phyloP scores from a whole-genome alignment of 1,140 invertebrate genomes.

The Scylla paramamosain region DNA sequence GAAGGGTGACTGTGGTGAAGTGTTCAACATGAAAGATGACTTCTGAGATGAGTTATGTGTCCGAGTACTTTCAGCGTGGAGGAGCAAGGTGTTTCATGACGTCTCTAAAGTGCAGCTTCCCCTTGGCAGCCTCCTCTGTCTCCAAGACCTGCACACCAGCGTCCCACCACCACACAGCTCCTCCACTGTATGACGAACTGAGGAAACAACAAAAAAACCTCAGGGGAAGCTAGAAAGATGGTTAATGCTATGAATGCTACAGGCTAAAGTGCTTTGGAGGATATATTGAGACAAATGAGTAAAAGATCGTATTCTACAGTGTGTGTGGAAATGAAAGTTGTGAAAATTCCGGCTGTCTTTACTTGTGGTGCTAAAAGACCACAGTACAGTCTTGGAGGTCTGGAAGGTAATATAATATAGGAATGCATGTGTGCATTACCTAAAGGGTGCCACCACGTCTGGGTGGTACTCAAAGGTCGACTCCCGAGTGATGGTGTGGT shows the following conservation, averaged over 20 bases:
- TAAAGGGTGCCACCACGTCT: conserved; percentile 80
- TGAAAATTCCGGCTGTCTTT: too few relatives aligned
- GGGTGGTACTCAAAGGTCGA: conserved; percentile 80
- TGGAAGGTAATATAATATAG: too few relatives aligned
- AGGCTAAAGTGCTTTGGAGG: too few relatives aligned
- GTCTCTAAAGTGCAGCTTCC: conserved; percentile 33
- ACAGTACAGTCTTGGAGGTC: too few relatives aligned
- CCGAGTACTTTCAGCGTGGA: neutral
- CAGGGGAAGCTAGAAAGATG: neutral
- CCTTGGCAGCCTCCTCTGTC: conserved; percentile 21
- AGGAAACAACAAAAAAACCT: neutral
- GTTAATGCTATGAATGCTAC: too few relatives aligned
- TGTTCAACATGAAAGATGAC: neutral
- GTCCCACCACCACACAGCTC: conserved; percentile 64
- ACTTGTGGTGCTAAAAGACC: too few relatives aligned
- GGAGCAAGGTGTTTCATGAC: conserved; percentile 33
- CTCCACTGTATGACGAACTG: conserved; percentile 58
- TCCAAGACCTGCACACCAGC: conserved; percentile 46
- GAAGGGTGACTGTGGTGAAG: neutral
- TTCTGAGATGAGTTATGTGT: neutral
- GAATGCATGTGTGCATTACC: conserved; percentile 71
- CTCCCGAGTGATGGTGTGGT: conserved; percentile 79
- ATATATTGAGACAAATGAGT: too few relatives aligned
- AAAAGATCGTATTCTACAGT: too few relatives aligned
- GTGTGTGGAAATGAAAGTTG: too few relatives aligned